These are phyloP conservation scores for Alosa alosa DNA, from an alignment of 2,113 vertebrate species.

Conservation along the genomic window DNA sequence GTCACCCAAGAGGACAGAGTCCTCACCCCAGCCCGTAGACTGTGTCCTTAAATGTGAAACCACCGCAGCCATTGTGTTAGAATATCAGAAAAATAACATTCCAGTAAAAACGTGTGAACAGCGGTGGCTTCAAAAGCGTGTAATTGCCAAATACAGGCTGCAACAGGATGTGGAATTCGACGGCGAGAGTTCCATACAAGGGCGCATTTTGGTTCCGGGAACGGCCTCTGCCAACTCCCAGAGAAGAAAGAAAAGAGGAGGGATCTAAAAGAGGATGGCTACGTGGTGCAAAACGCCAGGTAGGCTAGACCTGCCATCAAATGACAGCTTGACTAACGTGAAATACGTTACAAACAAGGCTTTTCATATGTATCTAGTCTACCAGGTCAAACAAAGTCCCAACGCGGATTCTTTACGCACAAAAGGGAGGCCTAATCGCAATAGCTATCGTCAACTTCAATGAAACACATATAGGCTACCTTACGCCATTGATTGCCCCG, in stretches of 20 bases:
- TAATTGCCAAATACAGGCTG: constrained; percentile 61
- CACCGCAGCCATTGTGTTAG: background rate
- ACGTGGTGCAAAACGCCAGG: constrained; percentile 36
- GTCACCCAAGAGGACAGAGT: background rate
- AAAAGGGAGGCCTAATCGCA: background rate
- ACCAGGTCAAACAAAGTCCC: background rate
- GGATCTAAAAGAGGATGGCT: constrained; percentile 33
- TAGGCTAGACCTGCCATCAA: background rate
- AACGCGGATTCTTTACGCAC: background rate
- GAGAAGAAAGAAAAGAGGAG: constrained; percentile 25
- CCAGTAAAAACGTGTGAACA: constrained; percentile 30
- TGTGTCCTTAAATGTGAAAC: background rate
- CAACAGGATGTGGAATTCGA: constrained; percentile 70
- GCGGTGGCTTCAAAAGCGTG: constrained; percentile 47
- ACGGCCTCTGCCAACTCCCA: constrained; percentile 46
- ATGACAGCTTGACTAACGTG: constrained; percentile 26
- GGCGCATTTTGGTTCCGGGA: constrained; percentile 49
- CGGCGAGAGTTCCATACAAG: constrained; percentile 48
- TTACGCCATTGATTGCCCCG: background rate
- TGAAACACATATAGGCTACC: background rate
- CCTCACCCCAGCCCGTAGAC: background rate
- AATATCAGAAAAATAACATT: constrained; percentile 10
- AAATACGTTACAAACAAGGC: constrained; percentile 23
- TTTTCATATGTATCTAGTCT: background rate
- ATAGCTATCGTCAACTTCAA: background rate